Evolutionary conservation across 2,113 vertebrate genomes (phyloP).

Genomic region (Brachypteracias leptosomus): DNA sequence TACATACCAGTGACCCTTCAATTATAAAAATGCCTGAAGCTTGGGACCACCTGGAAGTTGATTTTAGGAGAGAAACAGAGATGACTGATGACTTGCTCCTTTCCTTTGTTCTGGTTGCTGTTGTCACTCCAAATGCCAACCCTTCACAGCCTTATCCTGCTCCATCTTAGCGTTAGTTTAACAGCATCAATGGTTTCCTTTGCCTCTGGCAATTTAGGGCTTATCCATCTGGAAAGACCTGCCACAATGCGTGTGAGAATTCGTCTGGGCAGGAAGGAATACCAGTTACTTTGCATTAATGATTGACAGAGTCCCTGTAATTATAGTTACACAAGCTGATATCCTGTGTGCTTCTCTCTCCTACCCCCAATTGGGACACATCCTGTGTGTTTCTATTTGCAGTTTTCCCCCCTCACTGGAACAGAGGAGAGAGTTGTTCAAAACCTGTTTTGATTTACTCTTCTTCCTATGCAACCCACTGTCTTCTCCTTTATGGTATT

Average conservation of each 20-base stretch:
- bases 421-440: background rate
- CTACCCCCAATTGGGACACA: background rate
- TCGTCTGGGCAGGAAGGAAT: slow-evolving; percentile 28
- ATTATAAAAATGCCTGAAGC: slow-evolving; percentile 12
- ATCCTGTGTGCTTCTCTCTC: background rate
- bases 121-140: background rate
- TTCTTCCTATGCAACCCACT: background rate
- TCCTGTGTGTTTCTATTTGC: slow-evolving; percentile 19
- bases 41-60: slow-evolving; percentile 47
- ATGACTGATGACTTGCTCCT: background rate
- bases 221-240: slow-evolving; percentile 45
- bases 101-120: background rate
- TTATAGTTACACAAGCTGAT: background rate
- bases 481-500: background rate
- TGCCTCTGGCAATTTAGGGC: slow-evolving; percentile 44
- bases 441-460: background rate
- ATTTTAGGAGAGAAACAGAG: background rate
- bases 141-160: slow-evolving; percentile 16
- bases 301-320: slow-evolving; percentile 58
- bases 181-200: background rate
- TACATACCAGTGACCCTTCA: slow-evolving; percentile 1
- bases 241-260: background rate
- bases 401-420: background rate
- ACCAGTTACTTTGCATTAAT: background rate
- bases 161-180: slow-evolving; percentile 19